Evolutionary conservation across 2,888 invertebrate genomes (phyloP).

Genomic region (Pristionchus fissidentatus): DNA sequence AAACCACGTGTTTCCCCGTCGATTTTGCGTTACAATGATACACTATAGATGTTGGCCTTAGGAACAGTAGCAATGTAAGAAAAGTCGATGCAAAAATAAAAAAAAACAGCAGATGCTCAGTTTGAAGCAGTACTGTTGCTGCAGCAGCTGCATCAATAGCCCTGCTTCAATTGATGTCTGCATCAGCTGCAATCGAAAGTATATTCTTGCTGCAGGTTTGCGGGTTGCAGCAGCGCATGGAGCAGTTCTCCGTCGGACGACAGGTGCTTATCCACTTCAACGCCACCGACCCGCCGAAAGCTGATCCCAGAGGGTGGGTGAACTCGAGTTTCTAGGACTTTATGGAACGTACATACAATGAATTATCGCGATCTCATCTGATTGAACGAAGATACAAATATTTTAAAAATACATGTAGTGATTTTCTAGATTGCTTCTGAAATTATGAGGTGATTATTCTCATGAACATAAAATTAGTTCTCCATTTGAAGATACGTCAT

Average conservation of each 20-base stretch:
- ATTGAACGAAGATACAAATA: background rate
- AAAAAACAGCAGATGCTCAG: background rate
- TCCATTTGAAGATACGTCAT: slow-evolving; percentile 79
- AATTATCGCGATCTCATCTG: background rate
- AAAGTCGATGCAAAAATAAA: background rate
- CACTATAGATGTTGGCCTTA: too few species aligned
- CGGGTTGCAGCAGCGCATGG: slow-evolving; percentile 74
- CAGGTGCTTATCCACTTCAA: slow-evolving; percentile 74
- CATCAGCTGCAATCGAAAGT: background rate
- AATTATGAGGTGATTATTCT: background rate
- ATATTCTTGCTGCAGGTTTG: slow-evolving; percentile 63
- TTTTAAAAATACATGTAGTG: background rate
- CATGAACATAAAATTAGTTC: slow-evolving; percentile 3
- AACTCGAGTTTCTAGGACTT: too few species aligned
- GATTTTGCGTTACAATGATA: too few species aligned
- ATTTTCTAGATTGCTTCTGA: background rate
- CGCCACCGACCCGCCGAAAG: slow-evolving; percentile 78
- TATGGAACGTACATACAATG: background rate
- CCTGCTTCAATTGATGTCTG: background rate
- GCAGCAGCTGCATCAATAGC: too few species aligned
- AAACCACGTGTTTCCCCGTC: too few species aligned
- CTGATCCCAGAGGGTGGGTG: slow-evolving; percentile 95
- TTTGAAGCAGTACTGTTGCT: too few species aligned
- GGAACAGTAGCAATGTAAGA: too few species aligned
- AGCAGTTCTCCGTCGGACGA: slow-evolving; percentile 70